These are phyloP conservation scores for Lethocerus indicus DNA, from an alignment of 1,140 invertebrate species.

Conservation along the genomic window DNA sequence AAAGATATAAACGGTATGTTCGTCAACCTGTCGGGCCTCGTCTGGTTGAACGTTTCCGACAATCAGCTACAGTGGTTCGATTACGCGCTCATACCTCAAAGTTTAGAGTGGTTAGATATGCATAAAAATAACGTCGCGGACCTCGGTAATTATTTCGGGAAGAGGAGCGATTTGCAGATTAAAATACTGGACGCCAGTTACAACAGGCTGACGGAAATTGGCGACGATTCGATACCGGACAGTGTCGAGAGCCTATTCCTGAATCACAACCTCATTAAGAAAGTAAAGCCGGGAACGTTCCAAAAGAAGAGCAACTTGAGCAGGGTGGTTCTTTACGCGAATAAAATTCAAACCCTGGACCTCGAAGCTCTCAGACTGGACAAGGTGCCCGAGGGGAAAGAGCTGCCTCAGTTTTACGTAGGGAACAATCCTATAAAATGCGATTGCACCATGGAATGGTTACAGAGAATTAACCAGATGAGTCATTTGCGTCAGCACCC, in stretches of 20 bases:
- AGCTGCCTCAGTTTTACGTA: conserved; percentile 58
- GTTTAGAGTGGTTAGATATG: conserved; percentile 50
- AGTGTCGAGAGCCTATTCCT: conserved; percentile 54
- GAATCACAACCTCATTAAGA: conserved; percentile 55
- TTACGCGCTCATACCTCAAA: conserved; percentile 43
- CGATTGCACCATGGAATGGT: conserved; percentile 74
- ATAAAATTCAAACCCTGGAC: conserved; percentile 53
- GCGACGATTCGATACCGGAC: conserved; percentile 47
- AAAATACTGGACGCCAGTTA: conserved; percentile 59
- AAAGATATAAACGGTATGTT: conserved; percentile 47
- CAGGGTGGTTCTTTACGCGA: conserved; percentile 57
- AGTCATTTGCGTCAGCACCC: conserved; percentile 34
- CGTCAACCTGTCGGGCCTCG: conserved; percentile 38
- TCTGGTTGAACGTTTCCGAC: conserved; percentile 53
- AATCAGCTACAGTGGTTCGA: conserved; percentile 49
- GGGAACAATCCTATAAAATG: conserved; percentile 66
- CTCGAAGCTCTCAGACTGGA: conserved; percentile 48
- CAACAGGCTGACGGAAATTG: conserved; percentile 49
- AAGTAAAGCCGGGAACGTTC: conserved; percentile 54
- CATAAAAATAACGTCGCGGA: conserved; percentile 46
- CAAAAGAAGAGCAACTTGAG: conserved; percentile 44
- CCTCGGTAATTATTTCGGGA: conserved; percentile 42
- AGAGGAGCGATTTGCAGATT: conserved; percentile 39
- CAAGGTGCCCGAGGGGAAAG: conserved; percentile 39
- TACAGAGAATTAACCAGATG: conserved; percentile 57